Conservation (phyloP, 2,797 vertebrate species). For the Tiaroga cobitis region DNA sequence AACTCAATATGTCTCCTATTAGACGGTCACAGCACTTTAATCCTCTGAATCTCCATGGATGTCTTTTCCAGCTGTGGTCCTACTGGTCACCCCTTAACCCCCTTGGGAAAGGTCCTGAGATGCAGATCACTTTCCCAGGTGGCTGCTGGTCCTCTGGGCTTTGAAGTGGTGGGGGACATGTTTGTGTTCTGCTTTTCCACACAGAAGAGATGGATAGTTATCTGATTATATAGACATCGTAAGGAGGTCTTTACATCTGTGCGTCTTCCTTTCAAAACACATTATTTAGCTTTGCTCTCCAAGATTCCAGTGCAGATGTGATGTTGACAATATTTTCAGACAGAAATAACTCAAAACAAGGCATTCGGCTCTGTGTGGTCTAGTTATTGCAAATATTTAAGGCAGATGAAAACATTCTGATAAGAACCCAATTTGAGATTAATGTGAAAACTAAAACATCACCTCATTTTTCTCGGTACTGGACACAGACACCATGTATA, state of each 20-base stretch:
- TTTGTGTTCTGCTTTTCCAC: constrained; percentile 50
- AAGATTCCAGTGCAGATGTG: background rate
- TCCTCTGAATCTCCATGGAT: constrained; percentile 30
- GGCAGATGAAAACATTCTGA: constrained; percentile 5
- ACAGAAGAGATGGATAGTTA: constrained; percentile 35
- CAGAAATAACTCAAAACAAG: constrained; percentile 1
- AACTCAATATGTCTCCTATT: constrained; percentile 19
- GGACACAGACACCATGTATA: background rate
- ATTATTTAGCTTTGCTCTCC: background rate
- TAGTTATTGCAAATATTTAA: constrained; percentile 14
- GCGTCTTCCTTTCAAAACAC: constrained; percentile 32
- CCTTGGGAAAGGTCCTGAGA: constrained; percentile 40
- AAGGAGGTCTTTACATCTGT: constrained; percentile 3
- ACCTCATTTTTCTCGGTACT: background rate
- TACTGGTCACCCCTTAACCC: constrained; percentile 50
- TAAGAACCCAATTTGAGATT: constrained; percentile 3
- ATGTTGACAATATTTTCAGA: constrained; percentile 21
- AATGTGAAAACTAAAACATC: constrained; percentile 3
- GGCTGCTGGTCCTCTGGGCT: constrained; percentile 45
- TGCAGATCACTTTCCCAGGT: constrained; percentile 63
- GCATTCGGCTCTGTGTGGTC: constrained; percentile 16
- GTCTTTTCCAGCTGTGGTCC: constrained; percentile 55
- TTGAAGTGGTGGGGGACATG: constrained; percentile 49
- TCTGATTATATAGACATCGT: background rate
- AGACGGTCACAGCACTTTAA: constrained; percentile 29